Base-by-base conservation (phyloP, 2,113 vertebrate genomes). In the Aix galericulata region DNA sequence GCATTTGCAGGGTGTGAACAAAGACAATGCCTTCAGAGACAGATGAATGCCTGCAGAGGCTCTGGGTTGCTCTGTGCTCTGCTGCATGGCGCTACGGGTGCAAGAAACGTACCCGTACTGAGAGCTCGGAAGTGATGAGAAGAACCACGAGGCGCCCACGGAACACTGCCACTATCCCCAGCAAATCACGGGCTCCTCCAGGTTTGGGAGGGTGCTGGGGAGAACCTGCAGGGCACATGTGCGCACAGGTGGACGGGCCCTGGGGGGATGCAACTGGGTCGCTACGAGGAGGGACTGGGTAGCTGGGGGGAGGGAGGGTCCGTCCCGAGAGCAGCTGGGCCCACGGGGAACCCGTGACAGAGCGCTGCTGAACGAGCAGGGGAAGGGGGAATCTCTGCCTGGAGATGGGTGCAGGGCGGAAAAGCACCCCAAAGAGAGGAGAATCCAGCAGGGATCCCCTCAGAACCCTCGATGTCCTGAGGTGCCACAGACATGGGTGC, bases 31-130 rank as follows among this genome's bases (percentile, higher is more conserved):
- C 56, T 42, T 17, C 17, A 17, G 21, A 26, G 67, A 40, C 6
- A 16, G 3, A 1, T 2, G 15, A 34, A 44, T 2, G 13, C 31
- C 6, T 7, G 50, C 77, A 17, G 36, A 3, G 1, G 78, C 15
- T 5, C 40, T 26, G 6, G 3, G 25, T n/a, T 8, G 20, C 44
- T 17, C 44, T 3, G 25, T 31, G 36, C 15, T 6, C 11, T 44
- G 56, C 40, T 9, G 32, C 26, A 11, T 25, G 9, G 7, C 1
- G 15, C 3, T 3, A 6, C 0, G 18, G 34, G 36, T 22, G 58
- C 23, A 23, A 13, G 67, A 52, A 11, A 23, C 12, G 14, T 21
- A 21, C 20, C 46, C 8, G 17, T 9, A 17, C 7, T 32, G 48
- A 6, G 9, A 4, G 68, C 58, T 36, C 48, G 2, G 21, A 32